Percentiles rank a stretch among this genome's conserved stretches.
Evolutionary conservation across 2,797 vertebrate species (phyloP).

Genomic region (Urophycis tenuis): DNA sequence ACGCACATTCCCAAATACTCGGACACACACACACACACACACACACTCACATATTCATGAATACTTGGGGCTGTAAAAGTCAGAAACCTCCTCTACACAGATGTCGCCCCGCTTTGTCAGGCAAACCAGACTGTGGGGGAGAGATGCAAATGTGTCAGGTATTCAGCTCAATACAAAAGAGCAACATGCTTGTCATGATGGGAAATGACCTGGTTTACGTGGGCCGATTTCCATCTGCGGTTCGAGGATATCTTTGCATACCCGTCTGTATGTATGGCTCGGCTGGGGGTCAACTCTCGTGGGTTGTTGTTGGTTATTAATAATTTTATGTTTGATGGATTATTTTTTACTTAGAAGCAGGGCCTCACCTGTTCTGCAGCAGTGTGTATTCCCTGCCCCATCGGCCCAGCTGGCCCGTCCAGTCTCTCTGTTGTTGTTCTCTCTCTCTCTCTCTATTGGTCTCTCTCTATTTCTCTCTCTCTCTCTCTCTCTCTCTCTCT

Average conservation of each 20-base stretch:
- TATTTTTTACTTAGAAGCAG: constrained; percentile 43
- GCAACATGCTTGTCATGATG: background rate
- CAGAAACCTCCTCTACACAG: no score
- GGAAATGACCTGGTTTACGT: constrained; percentile 14
- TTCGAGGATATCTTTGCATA: constrained; percentile 31
- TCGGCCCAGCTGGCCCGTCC: no score
- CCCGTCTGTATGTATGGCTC: constrained; percentile 41
- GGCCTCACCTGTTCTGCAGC: constrained; percentile 46
- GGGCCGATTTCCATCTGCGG: constrained; percentile 28
- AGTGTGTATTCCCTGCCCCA: background rate
- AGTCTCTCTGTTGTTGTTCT: background rate
- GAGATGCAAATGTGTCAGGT: background rate
- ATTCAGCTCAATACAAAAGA: no score
- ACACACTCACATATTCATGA: no score
- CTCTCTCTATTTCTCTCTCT: background rate
- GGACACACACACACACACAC: background rate
- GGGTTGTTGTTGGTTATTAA: background rate
- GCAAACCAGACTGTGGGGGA: background rate
- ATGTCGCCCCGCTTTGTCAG: background rate
- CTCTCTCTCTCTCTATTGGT: background rate
- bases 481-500: background rate
- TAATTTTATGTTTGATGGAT: constrained; percentile 5
- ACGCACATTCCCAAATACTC: background rate
- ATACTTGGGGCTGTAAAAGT: no score
- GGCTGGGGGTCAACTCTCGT: constrained; percentile 25